Percentiles rank a stretch among this genome's conserved stretches.
Evolutionary conservation across 2,888 invertebrate species (phyloP).

Genomic region (Diaphora mendica): DNA sequence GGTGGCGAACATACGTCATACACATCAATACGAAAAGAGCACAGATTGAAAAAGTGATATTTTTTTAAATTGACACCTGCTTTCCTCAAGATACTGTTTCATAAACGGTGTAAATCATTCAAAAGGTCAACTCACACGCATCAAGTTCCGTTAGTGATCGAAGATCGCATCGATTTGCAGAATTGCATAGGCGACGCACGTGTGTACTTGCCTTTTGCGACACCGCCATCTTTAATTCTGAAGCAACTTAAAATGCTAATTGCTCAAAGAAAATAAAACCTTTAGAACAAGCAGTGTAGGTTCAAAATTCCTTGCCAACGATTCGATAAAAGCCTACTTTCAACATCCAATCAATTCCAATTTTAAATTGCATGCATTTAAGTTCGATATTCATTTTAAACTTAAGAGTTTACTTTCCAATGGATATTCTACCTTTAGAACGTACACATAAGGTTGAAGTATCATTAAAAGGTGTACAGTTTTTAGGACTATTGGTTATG

Average conservation of each 20-base stretch:
- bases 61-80: conserved; percentile 26
- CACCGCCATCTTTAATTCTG: conserved; percentile 20
- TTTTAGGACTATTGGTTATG: conserved; percentile 28
- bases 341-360: conserved; percentile 36
- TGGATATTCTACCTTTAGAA: conserved; percentile 10
- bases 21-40: not conserved
- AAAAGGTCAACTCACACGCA: conserved; percentile 62
- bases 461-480: conserved; percentile 19
- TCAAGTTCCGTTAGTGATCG: conserved; percentile 71
- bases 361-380: conserved; percentile 33
- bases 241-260: conserved; percentile 21
- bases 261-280: conserved; percentile 22
- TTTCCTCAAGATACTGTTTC: conserved; percentile 18
- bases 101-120: conserved; percentile 45
- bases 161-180: conserved; percentile 61
- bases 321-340: conserved; percentile 9
- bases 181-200: conserved; percentile 70
- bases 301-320: conserved; percentile 6
- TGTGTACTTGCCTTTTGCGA: conserved; percentile 66
- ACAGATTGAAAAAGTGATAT: not conserved
- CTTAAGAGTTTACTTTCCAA: not conserved
- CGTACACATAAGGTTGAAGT: conserved; percentile 30
- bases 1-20: not conserved
- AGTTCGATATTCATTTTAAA: conserved; percentile 31
- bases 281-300: not conserved